A percentile compares a stretch with the other conserved stretches of the same genome.
Conservation (phyloP, 1,140 invertebrate species). For the honey bee (Apis mellifera) region DNA sequence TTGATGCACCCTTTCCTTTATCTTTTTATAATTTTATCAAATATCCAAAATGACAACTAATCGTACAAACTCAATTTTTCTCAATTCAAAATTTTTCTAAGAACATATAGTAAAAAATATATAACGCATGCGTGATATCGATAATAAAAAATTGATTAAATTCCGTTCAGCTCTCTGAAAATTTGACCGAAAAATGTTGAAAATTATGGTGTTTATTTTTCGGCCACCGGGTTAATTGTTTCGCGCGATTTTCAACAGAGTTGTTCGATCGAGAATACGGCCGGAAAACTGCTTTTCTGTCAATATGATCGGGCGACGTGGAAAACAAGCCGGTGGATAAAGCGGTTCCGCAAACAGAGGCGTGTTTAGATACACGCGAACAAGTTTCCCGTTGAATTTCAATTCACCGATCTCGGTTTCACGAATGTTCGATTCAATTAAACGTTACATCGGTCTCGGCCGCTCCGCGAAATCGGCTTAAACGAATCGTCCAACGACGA, state of each 20-base stretch:
- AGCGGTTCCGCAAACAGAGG: not conserved
- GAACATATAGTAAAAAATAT: too few relatives aligned
- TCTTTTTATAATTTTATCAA: too few relatives aligned
- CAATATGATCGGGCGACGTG: not conserved
- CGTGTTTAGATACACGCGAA: conserved; percentile 27
- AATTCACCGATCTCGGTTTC: not conserved
- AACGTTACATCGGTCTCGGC: not conserved
- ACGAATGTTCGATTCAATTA: conserved; percentile 21
- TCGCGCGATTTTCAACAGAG: not conserved
- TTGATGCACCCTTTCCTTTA: too few relatives aligned
- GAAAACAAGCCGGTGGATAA: conserved; percentile 11
- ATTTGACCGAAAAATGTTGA: too few relatives aligned
- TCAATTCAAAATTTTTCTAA: too few relatives aligned
- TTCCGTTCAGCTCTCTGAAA: too few relatives aligned
- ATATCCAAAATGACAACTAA: too few relatives aligned
- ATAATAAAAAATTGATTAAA: too few relatives aligned
- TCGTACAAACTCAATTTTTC: too few relatives aligned
- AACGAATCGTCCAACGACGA: not conserved
- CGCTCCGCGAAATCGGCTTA: not conserved
- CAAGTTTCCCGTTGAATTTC: conserved; percentile 27
- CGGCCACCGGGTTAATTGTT: too few relatives aligned
- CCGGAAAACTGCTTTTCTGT: not conserved
- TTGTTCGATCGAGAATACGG: not conserved
- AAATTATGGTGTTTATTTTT: too few relatives aligned
- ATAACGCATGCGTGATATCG: too few relatives aligned